These are phyloP conservation scores for Galerucella calmariensis DNA, from an alignment of 2,888 invertebrate species.

Conservation along the genomic window DNA sequence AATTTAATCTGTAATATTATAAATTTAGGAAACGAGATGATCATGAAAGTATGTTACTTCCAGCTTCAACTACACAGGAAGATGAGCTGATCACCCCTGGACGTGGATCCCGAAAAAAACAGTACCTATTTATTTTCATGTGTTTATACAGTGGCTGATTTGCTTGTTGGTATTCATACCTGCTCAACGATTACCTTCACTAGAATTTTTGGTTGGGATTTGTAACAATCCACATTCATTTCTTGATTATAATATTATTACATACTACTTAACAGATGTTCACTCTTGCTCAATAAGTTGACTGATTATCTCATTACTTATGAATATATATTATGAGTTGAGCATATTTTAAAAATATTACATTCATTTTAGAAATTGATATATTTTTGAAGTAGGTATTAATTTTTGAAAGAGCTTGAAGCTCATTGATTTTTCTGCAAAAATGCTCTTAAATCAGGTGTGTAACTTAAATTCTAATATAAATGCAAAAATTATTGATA, in stretches of 20 bases:
- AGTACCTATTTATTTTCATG: constrained; percentile 68
- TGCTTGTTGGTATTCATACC: constrained; percentile 65
- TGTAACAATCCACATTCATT: constrained; percentile 58
- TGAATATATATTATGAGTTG: neutral
- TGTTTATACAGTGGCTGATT: constrained; percentile 66
- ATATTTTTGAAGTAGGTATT: too few relatives aligned
- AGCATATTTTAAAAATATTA: neutral
- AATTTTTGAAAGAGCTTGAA: too few relatives aligned
- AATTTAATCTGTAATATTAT: constrained; percentile 51
- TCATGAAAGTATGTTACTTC: constrained; percentile 65
- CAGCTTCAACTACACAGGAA: constrained; percentile 62
- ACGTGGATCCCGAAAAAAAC: constrained; percentile 61
- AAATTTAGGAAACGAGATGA: constrained; percentile 61
- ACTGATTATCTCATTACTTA: too few relatives aligned
- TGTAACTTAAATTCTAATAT: too few relatives aligned
- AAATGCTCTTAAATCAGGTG: too few relatives aligned
- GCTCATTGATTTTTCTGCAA: too few relatives aligned
- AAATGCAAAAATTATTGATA: too few relatives aligned
- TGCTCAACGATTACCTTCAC: constrained; percentile 67
- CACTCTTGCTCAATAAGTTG: constrained; percentile 10
- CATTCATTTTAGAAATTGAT: too few relatives aligned
- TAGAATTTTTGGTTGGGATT: constrained; percentile 65
- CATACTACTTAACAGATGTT: constrained; percentile 25
- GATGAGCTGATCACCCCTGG: constrained; percentile 56
- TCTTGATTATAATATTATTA: constrained; percentile 14